Base-by-base conservation (phyloP, 2,888 invertebrate species). In the Drosophila tripunctata region DNA sequence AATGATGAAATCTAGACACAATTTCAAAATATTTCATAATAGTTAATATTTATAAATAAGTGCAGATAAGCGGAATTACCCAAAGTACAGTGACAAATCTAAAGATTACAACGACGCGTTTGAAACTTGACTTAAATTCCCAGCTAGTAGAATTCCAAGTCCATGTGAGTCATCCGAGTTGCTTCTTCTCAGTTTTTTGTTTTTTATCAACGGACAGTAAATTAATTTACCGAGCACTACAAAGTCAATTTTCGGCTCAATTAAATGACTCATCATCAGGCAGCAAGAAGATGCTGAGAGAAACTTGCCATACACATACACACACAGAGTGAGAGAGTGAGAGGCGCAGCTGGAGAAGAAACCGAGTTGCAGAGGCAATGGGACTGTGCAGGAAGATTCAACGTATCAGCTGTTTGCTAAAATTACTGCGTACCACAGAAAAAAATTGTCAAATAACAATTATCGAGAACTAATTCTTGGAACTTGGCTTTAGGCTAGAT, bases 251-350 rank as follows among this genome's bases (percentile, higher is more conserved):
- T 82, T 78, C 60, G 83, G 83, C 71, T 78, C 81, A 85, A 85
- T 83, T 83, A 83, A 85, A 80, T 83, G 83, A 83, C 83, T 83
- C 83, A 83, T 83, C 83, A 83, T 80, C 86, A 65, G 71, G 64
- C 66, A 40, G 71, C 21, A n/a, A 33, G n/a, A 60, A 60, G 48
- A 71, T 38, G 60, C 47, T 30, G 57, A 62, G 56, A 64, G 56
- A 56, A 43, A 38, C 36, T n/a, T 64, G 67, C 68, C 75, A 64
- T 75, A 77, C 76, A 79, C 62, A 55, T 30, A 44, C 54, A 31
- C 38, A 48, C 19, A 45, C 21, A 48, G 7, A 45, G 55, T 64
- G 45, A 63, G 21, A 38, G 41, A 35, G 17, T 40, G 31, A 24
- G 50, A 60, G 27, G 27, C 27, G 57, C 27, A 12, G 48, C 30